Evolutionary conservation across 2,113 vertebrate species (phyloP).

Genomic region (Trogon melanurus): DNA sequence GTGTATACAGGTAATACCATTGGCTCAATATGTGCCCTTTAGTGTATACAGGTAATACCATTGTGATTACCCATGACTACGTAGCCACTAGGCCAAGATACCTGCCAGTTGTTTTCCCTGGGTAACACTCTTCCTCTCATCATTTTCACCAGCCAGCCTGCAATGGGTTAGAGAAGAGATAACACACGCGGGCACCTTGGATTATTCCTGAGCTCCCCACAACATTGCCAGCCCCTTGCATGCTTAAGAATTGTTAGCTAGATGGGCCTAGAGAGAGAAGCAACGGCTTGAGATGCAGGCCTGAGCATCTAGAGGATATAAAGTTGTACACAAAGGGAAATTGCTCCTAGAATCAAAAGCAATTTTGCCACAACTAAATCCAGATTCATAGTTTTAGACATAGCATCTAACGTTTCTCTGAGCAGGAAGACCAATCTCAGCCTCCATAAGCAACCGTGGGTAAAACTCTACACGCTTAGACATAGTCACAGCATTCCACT

Average conservation of each 20-base stretch:
- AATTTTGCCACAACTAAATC: neutral
- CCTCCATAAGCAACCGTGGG: neutral
- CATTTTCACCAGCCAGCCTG: neutral
- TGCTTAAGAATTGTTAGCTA: neutral
- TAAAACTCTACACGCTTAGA: neutral
- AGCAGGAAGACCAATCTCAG: neutral
- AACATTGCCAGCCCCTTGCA: neutral
- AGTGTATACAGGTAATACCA: neutral
- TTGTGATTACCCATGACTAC: neutral
- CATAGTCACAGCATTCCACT: neutral
- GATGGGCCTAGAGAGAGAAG: neutral
- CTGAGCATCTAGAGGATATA: neutral
- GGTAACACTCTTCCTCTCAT: neutral
- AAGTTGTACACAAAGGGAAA: neutral
- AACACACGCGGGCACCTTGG: neutral
- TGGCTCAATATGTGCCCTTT: neutral
- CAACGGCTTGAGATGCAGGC: neutral
- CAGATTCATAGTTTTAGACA: neutral
- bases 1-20: neutral
- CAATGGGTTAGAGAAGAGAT: accelerated
- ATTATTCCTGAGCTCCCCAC: neutral
- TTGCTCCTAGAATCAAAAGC: neutral
- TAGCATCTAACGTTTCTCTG: neutral
- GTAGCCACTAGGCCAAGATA: neutral
- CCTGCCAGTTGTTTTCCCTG: neutral